Evolutionary conservation across 2,797 vertebrate species (phyloP), one percentile per base, ranked within the genome.

Genomic region (Perodicticus potto): DNA sequence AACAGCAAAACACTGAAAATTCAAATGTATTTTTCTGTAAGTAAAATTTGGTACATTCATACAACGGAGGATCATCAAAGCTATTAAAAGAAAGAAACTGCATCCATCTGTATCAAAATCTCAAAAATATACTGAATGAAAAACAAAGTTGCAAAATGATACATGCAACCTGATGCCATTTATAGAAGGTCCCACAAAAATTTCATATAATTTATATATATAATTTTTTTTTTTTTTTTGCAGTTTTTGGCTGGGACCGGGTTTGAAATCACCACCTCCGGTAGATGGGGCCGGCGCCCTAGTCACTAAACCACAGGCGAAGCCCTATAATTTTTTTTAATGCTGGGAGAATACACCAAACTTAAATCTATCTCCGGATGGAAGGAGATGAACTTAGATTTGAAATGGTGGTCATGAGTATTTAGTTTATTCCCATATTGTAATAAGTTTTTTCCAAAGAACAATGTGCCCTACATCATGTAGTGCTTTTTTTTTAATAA

Each of bases 141-240:
- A 85, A 95, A 73, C 34, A 37, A 89, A 96, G 55, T 73, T 96
- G 32, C 74, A 93, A 94, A 96, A 59, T 91, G 73, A 43, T 61
- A 73, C 22, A 81, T n/a, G 53, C 43, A 72, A 32, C 40, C 29
- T 55, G 69, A 59, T 93, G 27, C 5, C 43, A n/a, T 86, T 45
- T 96, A 55, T 86, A 43, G 57, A 90, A 72, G 32, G 16, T 1
- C 14, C 59, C 23, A 87, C 13, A 81, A 34, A 89, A 37, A 57
- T 29, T 82, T 45, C 57, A 63, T 32, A 17, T 77, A 70, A 94
- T 67, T 93, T 80, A 40, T n/a, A 34, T 19, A 69, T 20, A 17
- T 34, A 14, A 20, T 83, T 16, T 37, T 89, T 95, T 84, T 16
- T 37, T 89, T 95, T 84, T 40, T 40, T 40, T 40, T 40, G 40